These are phyloP conservation scores for Botia almorhae DNA, from an alignment of 2,797 vertebrate genomes.

Conservation along the genomic window DNA sequence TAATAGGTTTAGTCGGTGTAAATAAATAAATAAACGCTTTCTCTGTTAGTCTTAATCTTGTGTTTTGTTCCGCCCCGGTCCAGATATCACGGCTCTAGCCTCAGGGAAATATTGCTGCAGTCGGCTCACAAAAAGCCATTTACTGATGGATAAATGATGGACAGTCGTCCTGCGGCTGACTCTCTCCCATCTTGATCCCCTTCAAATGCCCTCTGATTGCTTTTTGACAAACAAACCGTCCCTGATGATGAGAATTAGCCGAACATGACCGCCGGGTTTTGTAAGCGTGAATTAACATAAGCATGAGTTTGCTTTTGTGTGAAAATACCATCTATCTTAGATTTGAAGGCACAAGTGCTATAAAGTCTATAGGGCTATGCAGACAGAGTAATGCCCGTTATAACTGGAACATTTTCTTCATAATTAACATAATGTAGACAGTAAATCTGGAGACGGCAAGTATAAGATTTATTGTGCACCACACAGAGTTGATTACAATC, in stretches of 20 bases:
- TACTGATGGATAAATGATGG: constrained; percentile 59
- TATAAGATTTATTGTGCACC: too few species aligned
- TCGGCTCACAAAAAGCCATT: constrained; percentile 45
- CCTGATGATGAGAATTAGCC: constrained; percentile 42
- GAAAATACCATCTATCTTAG: too few species aligned
- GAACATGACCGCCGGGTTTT: constrained; percentile 29
- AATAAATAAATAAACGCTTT: constrained; percentile 35
- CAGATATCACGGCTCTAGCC: constrained; percentile 48
- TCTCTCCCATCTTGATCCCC: constrained; percentile 53
- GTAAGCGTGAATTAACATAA: constrained; percentile 18
- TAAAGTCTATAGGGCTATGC: too few species aligned
- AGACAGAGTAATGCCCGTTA: too few species aligned
- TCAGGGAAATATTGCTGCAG: constrained; percentile 52
- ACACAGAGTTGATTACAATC: too few species aligned
- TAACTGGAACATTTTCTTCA: too few species aligned
- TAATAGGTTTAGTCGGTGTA: constrained; percentile 11
- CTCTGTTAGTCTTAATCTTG: constrained; percentile 44
- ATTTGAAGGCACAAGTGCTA: too few species aligned
- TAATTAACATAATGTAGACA: too few species aligned
- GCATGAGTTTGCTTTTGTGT: too few species aligned
- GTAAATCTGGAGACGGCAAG: too few species aligned
- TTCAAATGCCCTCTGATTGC: constrained; percentile 54
- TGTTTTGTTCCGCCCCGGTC: constrained; percentile 47
- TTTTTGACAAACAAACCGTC: constrained; percentile 50
- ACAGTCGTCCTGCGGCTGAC: constrained; percentile 45